A percentile compares a stretch with the other conserved stretches of the same genome.
Conservation (phyloP, 53 echinoderm and acorn worm species). For the Zoroaster sp. region DNA sequence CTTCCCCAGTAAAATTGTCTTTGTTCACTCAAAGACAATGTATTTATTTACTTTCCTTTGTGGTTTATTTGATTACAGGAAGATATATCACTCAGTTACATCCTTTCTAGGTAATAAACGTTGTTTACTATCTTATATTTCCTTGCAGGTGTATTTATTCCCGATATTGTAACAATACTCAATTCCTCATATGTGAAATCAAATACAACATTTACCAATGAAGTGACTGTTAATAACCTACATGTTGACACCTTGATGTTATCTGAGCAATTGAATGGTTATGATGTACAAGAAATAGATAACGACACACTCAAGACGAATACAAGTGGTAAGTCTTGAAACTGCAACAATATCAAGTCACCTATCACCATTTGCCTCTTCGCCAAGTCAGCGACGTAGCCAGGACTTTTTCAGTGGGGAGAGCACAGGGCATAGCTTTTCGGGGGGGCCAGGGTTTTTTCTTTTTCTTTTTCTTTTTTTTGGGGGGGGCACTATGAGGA, state of each 20-base stretch:
- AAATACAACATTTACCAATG: background rate
- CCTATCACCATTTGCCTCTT: no score
- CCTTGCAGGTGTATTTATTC: background rate
- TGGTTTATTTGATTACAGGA: no score
- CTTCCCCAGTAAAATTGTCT: no score
- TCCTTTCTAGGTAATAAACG: background rate
- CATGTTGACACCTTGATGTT: slow-evolving; percentile 2
- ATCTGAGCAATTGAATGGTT: slow-evolving; percentile 53
- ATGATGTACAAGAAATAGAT: slow-evolving; percentile 42
- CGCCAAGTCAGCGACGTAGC: no score
- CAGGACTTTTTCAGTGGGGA: no score
- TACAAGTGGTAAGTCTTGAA: background rate
- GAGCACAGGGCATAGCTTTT: no score
- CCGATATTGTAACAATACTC: slow-evolving; percentile 34
- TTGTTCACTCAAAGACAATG: no score
- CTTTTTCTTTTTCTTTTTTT: no score
- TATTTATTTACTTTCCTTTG: background rate
- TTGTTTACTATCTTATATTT: background rate
- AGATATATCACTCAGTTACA: background rate
- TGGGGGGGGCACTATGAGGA: no score
- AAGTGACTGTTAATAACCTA: background rate
- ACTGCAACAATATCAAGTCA: no score
- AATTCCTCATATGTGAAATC: background rate
- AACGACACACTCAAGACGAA: slow-evolving; percentile 59
- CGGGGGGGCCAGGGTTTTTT: no score